A percentile compares a stretch with the other conserved stretches of the same genome.
Conservation (phyloP, 2,888 invertebrate species). For the Copidosoma aretas region DNA sequence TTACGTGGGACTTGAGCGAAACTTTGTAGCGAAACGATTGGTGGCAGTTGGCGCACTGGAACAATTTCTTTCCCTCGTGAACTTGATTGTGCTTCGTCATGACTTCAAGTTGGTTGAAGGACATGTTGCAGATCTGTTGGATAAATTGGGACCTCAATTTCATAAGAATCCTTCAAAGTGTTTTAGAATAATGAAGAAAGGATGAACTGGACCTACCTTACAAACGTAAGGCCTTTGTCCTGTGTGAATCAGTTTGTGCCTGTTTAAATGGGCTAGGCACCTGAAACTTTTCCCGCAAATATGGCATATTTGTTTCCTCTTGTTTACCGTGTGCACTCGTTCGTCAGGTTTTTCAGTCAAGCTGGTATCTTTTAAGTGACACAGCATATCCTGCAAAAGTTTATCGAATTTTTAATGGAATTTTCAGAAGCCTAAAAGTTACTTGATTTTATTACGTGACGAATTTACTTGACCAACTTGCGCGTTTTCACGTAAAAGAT, state of each 20-base stretch:
- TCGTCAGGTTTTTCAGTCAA: constrained; percentile 38
- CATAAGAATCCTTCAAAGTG: too few relatives aligned
- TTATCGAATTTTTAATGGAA: neutral
- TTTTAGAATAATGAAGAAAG: too few relatives aligned
- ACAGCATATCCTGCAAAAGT: constrained; percentile 52
- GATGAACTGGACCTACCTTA: constrained; percentile 47
- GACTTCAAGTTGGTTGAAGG: constrained; percentile 59
- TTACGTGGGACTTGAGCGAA: constrained; percentile 57
- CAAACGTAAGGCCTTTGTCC: constrained; percentile 68
- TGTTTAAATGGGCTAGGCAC: constrained; percentile 66
- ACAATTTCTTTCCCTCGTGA: constrained; percentile 56
- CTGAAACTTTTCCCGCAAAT: constrained; percentile 67
- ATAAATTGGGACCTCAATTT: constrained; percentile 6
- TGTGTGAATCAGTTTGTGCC: constrained; percentile 67
- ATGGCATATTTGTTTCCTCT: constrained; percentile 49
- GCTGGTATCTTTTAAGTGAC: constrained; percentile 54
- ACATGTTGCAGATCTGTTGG: constrained; percentile 56
- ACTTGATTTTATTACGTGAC: too few relatives aligned
- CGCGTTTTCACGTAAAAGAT: too few relatives aligned
- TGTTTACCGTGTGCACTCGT: constrained; percentile 23
- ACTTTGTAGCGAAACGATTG: constrained; percentile 58
- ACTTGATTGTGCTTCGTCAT: constrained; percentile 55
- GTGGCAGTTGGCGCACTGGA: constrained; percentile 56
- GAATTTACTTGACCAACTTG: too few relatives aligned
- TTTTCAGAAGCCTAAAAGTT: too few relatives aligned